Base-by-base conservation (phyloP, 2,888 invertebrate species). In the Drosophila emarginata region DNA sequence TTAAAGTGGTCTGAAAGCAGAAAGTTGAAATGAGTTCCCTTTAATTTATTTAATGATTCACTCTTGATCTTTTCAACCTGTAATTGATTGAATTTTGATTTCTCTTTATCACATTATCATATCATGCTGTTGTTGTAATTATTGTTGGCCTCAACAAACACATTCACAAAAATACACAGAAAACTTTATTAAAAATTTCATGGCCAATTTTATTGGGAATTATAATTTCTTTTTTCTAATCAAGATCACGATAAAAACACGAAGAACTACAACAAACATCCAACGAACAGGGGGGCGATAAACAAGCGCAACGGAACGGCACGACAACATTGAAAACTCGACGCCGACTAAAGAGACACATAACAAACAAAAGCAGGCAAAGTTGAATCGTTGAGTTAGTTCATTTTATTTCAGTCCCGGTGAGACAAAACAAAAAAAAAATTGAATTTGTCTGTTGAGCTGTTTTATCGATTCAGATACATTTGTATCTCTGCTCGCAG, bases 401-500 rank as follows among this genome's bases (percentile, higher is more conserved):
- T 56, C 28, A 37, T 12, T 37, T 37, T 7, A 37, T 37, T 40
- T 45, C 45, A 45, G 21, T 21, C 32, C 32, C 32, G 32, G 32
- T 32, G 15, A 32, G 40, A n/a, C 61, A 61, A 26, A 26, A 26
- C 67, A 74, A 62, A 69, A 68, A 68, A 69, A 66, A 11, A 32
- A 32, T 74, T 32, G 32, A 32, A 32, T 67, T 67, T 74, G 52
- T 32, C 18, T 15, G 14, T 15, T 79, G 77, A 72, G 85, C 73
- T 73, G 83, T 68, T 82, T 73, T 82, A 82, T 86, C 84, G 75
- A 68, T 64, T 66, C 75, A 75, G 81, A 87, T 87, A 82, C 87
- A 81, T 87, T 87, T 82, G 87, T 82, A 79, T 87, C 85, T 84
- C 40, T 52, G 23, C 11, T 45, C 63, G 9, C 9, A 32, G 59